Evolutionary conservation across 2,113 vertebrate genomes (phyloP).

Genomic region (Macquaria ambigua): DNA sequence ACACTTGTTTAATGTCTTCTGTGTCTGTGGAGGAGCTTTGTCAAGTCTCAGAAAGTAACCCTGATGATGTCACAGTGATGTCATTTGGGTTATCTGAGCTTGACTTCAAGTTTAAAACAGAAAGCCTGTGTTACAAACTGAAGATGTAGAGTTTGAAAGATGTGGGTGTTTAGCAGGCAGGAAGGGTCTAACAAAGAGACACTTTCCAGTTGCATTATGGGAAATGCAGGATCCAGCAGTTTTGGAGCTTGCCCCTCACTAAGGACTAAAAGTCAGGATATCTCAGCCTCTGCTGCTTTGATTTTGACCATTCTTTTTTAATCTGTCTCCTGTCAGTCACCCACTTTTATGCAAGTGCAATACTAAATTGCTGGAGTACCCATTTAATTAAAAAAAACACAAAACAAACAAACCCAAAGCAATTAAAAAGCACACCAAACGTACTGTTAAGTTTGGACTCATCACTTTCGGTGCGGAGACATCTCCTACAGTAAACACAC

Average conservation of each 20-base stretch:
- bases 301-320: not conserved
- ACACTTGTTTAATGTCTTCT: not conserved
- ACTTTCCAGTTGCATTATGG: not conserved
- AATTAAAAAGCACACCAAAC: not conserved
- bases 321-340: not conserved
- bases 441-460: not conserved
- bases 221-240: constrained; percentile 9
- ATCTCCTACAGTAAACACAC: not conserved
- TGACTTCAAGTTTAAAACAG: not conserved
- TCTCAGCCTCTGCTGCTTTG: not conserved
- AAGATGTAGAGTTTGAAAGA: not conserved
- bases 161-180: not conserved
- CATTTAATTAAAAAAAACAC: not conserved
- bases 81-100: not conserved
- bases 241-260: not conserved
- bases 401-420: not conserved
- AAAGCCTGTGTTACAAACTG: not conserved
- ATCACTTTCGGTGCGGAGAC: not conserved
- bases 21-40: no score
- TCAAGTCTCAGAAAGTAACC: not conserved
- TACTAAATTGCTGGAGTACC: not conserved
- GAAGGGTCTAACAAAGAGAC: not conserved
- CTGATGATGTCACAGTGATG: not conserved
- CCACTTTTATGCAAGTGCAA: constrained; percentile 8
- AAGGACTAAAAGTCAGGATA: not conserved